phyloP scores from a whole-genome alignment of 2,113 vertebrate genomes.

The human (Homo sapiens) region GRCh38 chr6:158862001-158862500 shows the following conservation, averaged over 20 bases:
- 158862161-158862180: not conserved
- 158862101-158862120: not conserved
- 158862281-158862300: not conserved
- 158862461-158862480: fast-evolving
- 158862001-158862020: not conserved
- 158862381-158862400: not conserved
- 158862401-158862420: not conserved
- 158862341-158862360: not conserved
- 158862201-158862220: not conserved
- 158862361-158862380: not conserved
- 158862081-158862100: not conserved
- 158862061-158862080: not conserved
- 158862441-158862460: no score
- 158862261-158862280: not conserved
- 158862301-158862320: not conserved
- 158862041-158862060: not conserved
- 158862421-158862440: fast-evolving
- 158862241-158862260: not conserved
- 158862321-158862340: not conserved
- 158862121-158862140: not conserved
- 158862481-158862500: no score
- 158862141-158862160: not conserved
- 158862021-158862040: not conserved
- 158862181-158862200: not conserved
- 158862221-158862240: not conserved